Conservation (phyloP, 2,797 vertebrate species). For the Peromyscus aztecus region DNA sequence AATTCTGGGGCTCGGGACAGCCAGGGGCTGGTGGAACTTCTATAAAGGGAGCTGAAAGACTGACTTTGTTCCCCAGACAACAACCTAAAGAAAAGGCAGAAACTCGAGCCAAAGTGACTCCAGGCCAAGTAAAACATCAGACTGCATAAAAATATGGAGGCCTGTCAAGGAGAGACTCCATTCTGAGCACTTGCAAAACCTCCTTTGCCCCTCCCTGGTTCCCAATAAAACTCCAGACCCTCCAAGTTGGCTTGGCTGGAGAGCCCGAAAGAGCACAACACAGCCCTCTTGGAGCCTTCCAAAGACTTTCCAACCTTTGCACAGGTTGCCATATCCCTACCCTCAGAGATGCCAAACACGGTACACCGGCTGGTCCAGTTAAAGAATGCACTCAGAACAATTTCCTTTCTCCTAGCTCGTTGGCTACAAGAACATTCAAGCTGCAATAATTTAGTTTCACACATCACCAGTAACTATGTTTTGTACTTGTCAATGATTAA, state of each 20-base stretch:
- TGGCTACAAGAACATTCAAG: slow-evolving; percentile 48
- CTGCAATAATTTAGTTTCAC: slow-evolving; percentile 66
- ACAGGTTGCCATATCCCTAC: background rate
- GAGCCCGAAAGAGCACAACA: slow-evolving; percentile 35
- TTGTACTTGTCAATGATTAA: slow-evolving; percentile 60
- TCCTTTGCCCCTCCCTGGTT: slow-evolving; percentile 53
- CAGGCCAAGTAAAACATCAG: slow-evolving; percentile 71
- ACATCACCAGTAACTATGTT: slow-evolving; percentile 60
- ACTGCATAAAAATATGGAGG: slow-evolving; percentile 61
- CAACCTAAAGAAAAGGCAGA: slow-evolving; percentile 66
- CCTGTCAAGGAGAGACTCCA: slow-evolving; percentile 30
- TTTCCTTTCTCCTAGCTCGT: slow-evolving; percentile 24
- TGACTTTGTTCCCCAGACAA: slow-evolving; percentile 67
- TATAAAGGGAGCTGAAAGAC: slow-evolving; percentile 46
- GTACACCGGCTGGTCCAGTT: background rate
- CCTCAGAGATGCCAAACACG: slow-evolving; percentile 17
- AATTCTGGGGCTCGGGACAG: background rate
- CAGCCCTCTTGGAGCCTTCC: slow-evolving; percentile 28
- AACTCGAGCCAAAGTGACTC: slow-evolving; percentile 54
- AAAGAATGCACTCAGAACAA: background rate
- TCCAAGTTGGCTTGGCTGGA: slow-evolving; percentile 48
- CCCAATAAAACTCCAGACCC: slow-evolving; percentile 67
- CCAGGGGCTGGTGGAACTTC: background rate
- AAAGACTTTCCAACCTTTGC: slow-evolving; percentile 21
- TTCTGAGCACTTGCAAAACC: slow-evolving; percentile 41